Base-by-base conservation (phyloP, 2,888 invertebrate genomes). In the Lissocephala sabroskyi region DNA sequence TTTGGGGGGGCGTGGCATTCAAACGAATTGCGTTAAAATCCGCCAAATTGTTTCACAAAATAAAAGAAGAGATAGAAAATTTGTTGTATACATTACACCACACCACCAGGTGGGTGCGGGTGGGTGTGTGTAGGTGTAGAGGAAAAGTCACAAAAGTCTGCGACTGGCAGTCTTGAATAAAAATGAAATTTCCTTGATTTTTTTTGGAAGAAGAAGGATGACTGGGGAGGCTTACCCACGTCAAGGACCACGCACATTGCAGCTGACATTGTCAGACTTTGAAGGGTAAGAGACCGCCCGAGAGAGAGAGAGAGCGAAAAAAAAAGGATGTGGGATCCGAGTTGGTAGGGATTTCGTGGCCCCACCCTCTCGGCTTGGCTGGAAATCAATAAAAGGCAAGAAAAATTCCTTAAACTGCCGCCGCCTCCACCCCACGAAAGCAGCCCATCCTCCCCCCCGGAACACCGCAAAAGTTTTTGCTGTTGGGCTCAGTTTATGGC, bases 1-100 rank as follows among this genome's bases (percentile, higher is more conserved):
- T 5, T 36, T 18, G 2, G 10, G 18, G 10, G 11, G 19, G 13
- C 9, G 17, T 30, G 47, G 39, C 57, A 57, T 59, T 56, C 56
- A 76, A 76, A 75, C 56, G 59, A 76, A 74, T 58, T 57, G 74
- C 68, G 68, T 77, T 71, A 70, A 70, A 70, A 76, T 74, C 73
- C 75, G 60, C 63, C 63, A 77, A 77, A 70, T 70, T 68, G 70
- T 76, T 68, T n/a, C n/a, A 68, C 77, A 68, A 54, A 59, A 40
- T 3, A 40, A 19, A 57, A 65, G 50, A 52, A 52, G 33, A 4
- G 26, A 11, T 54, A 65, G 50, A 50, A 51, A 51, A 40, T 37
- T 66, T 64, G 48, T 56, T 59, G 74, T 65, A 61, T 73, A 56
- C 65, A 75, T 75, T 67, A 75, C 71, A 68, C 73, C 66, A n/a